Conservation (phyloP, 1,140 invertebrate species). For the Hylyphantes graminicola region DNA sequence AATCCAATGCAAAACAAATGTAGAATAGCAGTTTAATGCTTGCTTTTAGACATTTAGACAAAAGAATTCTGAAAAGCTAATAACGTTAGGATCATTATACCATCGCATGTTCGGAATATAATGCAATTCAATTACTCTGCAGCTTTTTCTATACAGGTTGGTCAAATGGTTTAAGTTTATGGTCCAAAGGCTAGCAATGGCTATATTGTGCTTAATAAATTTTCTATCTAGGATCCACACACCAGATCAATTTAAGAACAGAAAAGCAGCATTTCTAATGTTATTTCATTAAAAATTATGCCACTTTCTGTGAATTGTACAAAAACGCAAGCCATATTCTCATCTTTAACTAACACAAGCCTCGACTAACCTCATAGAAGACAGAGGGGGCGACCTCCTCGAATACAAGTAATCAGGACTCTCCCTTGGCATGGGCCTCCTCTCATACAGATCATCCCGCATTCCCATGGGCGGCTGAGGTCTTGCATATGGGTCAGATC, state of each 20-base stretch:
- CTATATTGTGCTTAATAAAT: background rate
- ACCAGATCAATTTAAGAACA: background rate
- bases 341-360: background rate
- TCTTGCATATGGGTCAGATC: constrained; percentile 39
- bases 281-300: constrained; percentile 1
- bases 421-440: constrained; percentile 29
- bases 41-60: too few species aligned
- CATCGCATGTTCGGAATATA: too few species aligned
- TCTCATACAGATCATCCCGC: constrained; percentile 57
- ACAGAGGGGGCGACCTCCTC: constrained; percentile 41
- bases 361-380: constrained; percentile 35
- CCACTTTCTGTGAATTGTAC: background rate
- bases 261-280: background rate
- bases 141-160: too few species aligned
- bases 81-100: too few species aligned
- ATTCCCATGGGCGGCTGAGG: constrained; percentile 26
- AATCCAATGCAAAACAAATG: too few species aligned
- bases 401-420: constrained; percentile 53
- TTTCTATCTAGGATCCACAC: background rate
- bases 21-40: too few species aligned
- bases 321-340: background rate
- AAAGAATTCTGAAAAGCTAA: too few species aligned
- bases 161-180: background rate
- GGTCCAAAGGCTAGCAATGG: too few species aligned
- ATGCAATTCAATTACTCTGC: too few species aligned